Conservation (phyloP, 2,113 vertebrate species). For the Toxotes jaculatrix region DNA sequence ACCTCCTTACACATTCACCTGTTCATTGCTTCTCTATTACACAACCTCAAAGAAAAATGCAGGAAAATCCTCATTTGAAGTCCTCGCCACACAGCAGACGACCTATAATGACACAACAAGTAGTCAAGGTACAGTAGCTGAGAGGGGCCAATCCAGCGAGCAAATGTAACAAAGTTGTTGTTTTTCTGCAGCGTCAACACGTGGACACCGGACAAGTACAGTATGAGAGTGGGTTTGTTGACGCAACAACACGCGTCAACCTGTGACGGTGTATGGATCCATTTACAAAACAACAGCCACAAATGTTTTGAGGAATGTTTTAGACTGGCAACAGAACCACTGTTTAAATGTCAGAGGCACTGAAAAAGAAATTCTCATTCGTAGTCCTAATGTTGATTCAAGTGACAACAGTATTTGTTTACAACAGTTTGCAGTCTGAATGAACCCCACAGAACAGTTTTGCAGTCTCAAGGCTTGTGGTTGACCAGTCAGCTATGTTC, state of each 20-base stretch:
- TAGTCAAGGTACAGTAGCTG: not conserved
- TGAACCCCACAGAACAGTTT: constrained; percentile 30
- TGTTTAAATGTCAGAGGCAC: constrained; percentile 34
- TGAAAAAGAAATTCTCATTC: constrained; percentile 8
- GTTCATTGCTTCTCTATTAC: too few relatives aligned
- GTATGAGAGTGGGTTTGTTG: not conserved
- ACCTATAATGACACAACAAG: not conserved
- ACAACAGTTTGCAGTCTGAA: constrained; percentile 11
- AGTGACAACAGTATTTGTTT: constrained; percentile 39
- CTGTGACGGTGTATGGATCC: not conserved
- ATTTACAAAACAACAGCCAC: constrained; percentile 13
- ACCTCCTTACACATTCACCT: too few relatives aligned
- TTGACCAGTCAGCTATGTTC: constrained; percentile 31
- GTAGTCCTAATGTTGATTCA: constrained; percentile 22
- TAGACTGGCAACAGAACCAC: constrained; percentile 11
- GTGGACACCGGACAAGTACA: too few relatives aligned
- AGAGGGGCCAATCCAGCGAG: not conserved
- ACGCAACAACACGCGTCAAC: constrained; percentile 15
- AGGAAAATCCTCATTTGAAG: not conserved
- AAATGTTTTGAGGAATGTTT: constrained; percentile 8
- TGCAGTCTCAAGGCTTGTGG: constrained; percentile 42
- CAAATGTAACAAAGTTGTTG: not conserved
- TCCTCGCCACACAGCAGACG: not conserved
- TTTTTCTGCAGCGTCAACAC: not conserved
- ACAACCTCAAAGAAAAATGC: too few relatives aligned